These are phyloP conservation scores for Phalangium opilio DNA, from an alignment of 2,888 invertebrate genomes.

Conservation along the genomic window DNA sequence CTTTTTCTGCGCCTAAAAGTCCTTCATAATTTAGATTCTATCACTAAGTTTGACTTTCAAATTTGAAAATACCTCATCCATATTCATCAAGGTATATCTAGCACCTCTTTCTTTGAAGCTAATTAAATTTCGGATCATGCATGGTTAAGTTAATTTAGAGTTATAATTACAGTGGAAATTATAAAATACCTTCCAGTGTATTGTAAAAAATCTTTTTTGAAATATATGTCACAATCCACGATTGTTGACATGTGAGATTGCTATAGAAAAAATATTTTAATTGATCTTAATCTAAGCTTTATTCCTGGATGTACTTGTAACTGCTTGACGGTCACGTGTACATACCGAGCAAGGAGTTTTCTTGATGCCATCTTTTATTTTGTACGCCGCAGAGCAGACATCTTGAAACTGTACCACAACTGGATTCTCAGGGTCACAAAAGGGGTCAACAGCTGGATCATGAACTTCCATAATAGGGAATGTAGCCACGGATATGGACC, in stretches of 20 bases:
- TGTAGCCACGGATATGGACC: too few species aligned
- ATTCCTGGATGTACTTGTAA: not conserved
- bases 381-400: constrained; percentile 73
- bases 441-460: not conserved
- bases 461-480: too few species aligned
- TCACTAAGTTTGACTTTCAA: not conserved
- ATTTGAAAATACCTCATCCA: constrained; percentile 38
- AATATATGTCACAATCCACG: constrained; percentile 68
- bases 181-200: constrained; percentile 91
- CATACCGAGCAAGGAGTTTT: constrained; percentile 74
- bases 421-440: not conserved
- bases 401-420: constrained; percentile 60
- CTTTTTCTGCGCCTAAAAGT: constrained; percentile 41
- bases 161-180: too few species aligned
- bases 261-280: constrained; percentile 36
- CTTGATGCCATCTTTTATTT: constrained; percentile 65
- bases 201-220: constrained; percentile 89
- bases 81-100: constrained; percentile 59
- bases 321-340: constrained; percentile 3
- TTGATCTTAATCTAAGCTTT: not conserved
- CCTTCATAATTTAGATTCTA: too few species aligned
- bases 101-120: constrained; percentile 93
- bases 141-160: too few species aligned
- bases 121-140: too few species aligned
- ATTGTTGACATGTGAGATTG: constrained; percentile 61